phyloP scores from a whole-genome alignment of 2,113 vertebrate genomes.

The Orientallactaga bullata region DNA sequence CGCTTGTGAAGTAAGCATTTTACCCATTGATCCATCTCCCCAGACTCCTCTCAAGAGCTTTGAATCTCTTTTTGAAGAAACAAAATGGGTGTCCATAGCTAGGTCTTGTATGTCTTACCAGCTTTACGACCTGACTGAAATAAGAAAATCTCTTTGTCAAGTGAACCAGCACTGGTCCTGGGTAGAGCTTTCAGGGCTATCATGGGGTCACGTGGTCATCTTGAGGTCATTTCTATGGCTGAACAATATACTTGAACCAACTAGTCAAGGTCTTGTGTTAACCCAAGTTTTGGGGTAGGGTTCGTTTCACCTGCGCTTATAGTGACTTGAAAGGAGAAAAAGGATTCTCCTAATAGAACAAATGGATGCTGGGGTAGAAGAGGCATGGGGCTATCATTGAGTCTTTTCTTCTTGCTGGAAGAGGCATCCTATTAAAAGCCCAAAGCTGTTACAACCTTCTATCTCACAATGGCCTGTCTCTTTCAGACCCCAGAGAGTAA shows the following conservation, averaged over 20 bases:
- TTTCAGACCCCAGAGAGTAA: neutral
- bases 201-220: too few relatives aligned
- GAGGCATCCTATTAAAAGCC: slow-evolving; percentile 37
- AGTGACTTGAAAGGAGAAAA: neutral
- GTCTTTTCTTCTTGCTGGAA: neutral
- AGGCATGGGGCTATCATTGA: neutral
- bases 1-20: too few relatives aligned
- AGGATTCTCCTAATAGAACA: neutral
- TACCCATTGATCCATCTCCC: too few relatives aligned
- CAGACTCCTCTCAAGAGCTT: neutral
- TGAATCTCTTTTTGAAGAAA: neutral
- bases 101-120: neutral
- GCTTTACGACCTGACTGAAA: neutral
- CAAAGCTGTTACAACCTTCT: neutral
- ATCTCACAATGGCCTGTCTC: neutral
- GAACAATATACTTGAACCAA: neutral
- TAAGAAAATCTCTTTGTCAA: neutral
- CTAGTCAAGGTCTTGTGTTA: neutral
- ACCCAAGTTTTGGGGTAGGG: neutral
- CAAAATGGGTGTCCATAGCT: neutral
- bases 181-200: neutral
- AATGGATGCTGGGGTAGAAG: neutral
- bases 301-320: neutral
- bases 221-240: neutral
- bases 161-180: neutral